Base-by-base conservation (phyloP, 2,113 vertebrate genomes). In the Lota lota region DNA sequence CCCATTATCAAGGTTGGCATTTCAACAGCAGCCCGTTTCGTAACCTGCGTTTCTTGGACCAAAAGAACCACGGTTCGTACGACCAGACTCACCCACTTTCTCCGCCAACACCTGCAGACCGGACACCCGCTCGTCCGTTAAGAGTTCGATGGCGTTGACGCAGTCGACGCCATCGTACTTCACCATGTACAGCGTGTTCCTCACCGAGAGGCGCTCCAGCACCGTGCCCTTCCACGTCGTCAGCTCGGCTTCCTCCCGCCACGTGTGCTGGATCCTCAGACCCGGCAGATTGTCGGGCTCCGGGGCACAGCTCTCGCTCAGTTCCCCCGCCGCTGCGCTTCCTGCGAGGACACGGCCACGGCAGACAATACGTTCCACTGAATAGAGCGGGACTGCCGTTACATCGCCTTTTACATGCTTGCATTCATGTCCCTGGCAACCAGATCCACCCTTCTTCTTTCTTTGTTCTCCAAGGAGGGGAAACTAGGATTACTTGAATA, bases 221-320 rank as follows among this genome's bases (percentile, higher is more conserved):
- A 93, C 93, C 0, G 93, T 93, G 72, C 93, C 93, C 73, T 93
- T 93, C 93, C 93, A 93, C 77, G 91, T 91, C 70, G 93, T 93
- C 61, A 93, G 81, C 0, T 87, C 90, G 0, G 91, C 91, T 74
- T 93, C 93, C 86, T 93, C 93, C 65, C 92, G 83, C 93, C 93
- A 93, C 61, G 83, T 90, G 84, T 93, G 93, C 67, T 93, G 91
- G 72, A 93, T 93, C 76, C 91, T 86, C 61, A 85, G 89, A 61
- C 93, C 91, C 64, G 93, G 80, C 64, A 93, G 87, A 77, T 91
- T 91, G 73, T 90, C 89, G 8, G 91, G 91, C 84, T 93, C 92
- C 0, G 88, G 90, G 67, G 83, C 86, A 0, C 85, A 83, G 74
- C 85, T 87, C 65, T 93, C 91, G 59, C 90, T 92, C 73, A 93